Conservation (phyloP, 2,113 vertebrate species). For the Paraplagusia blochii region DNA sequence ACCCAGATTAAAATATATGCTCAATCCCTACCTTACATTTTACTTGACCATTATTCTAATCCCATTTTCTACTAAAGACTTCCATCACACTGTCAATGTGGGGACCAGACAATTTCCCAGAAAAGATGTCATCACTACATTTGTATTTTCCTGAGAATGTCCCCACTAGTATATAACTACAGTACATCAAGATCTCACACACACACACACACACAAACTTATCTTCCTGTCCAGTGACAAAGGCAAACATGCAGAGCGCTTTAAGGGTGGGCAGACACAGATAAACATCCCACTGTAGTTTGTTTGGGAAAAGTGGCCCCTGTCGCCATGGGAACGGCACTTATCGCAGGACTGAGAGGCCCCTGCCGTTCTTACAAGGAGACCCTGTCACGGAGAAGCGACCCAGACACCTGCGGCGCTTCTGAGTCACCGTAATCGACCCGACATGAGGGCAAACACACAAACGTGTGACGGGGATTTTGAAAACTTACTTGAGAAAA, state of each 20-base stretch:
- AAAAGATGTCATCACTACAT: no score
- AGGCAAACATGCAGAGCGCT: slow-evolving; percentile 78
- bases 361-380: slow-evolving; percentile 75
- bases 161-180: slow-evolving; percentile 14
- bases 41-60: no score
- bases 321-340: slow-evolving; percentile 81
- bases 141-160: no score
- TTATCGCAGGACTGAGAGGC: slow-evolving; percentile 87
- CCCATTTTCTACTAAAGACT: no score
- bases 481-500: slow-evolving; percentile 93
- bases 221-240: slow-evolving; percentile 73
- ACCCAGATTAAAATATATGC: no score
- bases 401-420: slow-evolving; percentile 56
- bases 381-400: slow-evolving; percentile 44
- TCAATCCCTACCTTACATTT: no score
- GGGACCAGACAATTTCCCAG: background rate
- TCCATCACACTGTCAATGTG: no score
- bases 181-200: slow-evolving; percentile 17
- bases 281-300: slow-evolving; percentile 86
- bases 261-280: slow-evolving; percentile 77
- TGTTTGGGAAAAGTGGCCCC: slow-evolving; percentile 83
- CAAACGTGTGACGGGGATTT: slow-evolving; percentile 13
- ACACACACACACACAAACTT: slow-evolving; percentile 26
- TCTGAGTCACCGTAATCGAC: slow-evolving; percentile 41
- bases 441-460: slow-evolving; percentile 34